These are phyloP conservation scores for Sandelia bainsii DNA, from an alignment of 2,797 vertebrate species.

Conservation along the genomic window DNA sequence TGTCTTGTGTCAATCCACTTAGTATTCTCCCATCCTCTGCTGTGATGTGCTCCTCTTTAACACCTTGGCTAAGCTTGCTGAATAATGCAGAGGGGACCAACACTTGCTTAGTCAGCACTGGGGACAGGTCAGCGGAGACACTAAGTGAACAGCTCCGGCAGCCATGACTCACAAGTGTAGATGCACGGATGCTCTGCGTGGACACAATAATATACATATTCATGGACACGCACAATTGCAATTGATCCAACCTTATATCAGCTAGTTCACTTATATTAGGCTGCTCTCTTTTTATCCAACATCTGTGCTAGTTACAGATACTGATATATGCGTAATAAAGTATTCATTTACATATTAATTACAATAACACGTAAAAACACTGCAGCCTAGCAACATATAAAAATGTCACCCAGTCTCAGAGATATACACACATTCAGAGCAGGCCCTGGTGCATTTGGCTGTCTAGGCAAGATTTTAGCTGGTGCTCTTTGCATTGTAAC, in stretches of 20 bases:
- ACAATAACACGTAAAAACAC: not conserved
- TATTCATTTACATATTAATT: too few relatives aligned
- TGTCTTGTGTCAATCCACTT: slow-evolving; percentile 58
- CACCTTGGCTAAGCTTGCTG: slow-evolving; percentile 72
- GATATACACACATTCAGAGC: not conserved
- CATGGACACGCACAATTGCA: not conserved
- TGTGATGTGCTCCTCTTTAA: slow-evolving; percentile 73
- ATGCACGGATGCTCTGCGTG: not conserved
- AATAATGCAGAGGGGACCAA: slow-evolving; percentile 74
- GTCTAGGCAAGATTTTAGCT: too few relatives aligned
- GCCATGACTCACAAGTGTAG: slow-evolving; percentile 36
- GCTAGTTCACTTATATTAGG: not conserved
- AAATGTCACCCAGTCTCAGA: not conserved
- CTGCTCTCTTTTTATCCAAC: not conserved
- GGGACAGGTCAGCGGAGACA: slow-evolving; percentile 72
- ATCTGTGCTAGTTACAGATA: not conserved
- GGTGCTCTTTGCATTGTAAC: too few relatives aligned
- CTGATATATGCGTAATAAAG: not conserved
- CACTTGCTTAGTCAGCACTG: slow-evolving; percentile 73
- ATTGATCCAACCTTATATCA: slow-evolving; percentile 9
- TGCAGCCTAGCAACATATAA: not conserved
- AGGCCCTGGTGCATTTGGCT: too few relatives aligned
- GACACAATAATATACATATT: slow-evolving; percentile 10
- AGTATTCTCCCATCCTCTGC: slow-evolving; percentile 55
- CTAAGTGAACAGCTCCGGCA: slow-evolving; percentile 49